Percentiles rank a stretch among this genome's conserved stretches.
Evolutionary conservation across 2,888 invertebrate species (phyloP).

Genomic region (Tetragnatha montana): DNA sequence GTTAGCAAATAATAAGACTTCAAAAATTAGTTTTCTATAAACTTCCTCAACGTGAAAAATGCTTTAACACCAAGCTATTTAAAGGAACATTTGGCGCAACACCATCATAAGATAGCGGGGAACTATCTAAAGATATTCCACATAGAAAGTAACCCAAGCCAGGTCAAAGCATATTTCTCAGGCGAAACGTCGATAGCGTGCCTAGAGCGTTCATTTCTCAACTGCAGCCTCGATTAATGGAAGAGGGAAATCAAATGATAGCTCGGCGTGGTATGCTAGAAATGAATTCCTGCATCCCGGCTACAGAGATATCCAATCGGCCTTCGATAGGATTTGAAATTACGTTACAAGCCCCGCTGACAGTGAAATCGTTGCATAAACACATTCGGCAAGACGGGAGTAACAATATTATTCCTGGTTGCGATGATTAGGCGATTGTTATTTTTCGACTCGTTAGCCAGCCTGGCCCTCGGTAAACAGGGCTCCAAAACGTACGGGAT

Average conservation of each 20-base stretch:
- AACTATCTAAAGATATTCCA: too few relatives aligned
- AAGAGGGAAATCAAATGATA: conserved; percentile 10
- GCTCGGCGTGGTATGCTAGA: neutral
- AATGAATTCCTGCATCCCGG: conserved; percentile 24
- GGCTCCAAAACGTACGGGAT: conserved; percentile 32
- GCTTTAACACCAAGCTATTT: too few relatives aligned
- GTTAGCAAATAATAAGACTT: too few relatives aligned
- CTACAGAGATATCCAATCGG: conserved; percentile 37
- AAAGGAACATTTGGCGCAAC: too few relatives aligned
- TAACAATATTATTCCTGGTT: conserved; percentile 38
- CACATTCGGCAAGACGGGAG: conserved; percentile 24
- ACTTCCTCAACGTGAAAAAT: too few relatives aligned
- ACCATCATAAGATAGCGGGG: too few relatives aligned
- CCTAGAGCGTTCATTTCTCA: neutral
- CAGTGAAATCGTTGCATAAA: conserved; percentile 37
- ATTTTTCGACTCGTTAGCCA: neutral
- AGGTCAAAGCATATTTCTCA: conserved; percentile 6
- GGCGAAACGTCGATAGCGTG: neutral
- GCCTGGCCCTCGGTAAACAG: conserved; percentile 15
- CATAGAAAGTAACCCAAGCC: too few relatives aligned
- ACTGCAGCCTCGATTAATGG: neutral
- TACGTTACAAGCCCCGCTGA: conserved; percentile 27
- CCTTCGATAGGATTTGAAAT: conserved; percentile 19
- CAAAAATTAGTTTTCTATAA: too few relatives aligned
- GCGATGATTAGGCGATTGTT: neutral